Evolutionary conservation across 2,888 invertebrate species (phyloP).

Genomic region (Thecophora atra): DNA sequence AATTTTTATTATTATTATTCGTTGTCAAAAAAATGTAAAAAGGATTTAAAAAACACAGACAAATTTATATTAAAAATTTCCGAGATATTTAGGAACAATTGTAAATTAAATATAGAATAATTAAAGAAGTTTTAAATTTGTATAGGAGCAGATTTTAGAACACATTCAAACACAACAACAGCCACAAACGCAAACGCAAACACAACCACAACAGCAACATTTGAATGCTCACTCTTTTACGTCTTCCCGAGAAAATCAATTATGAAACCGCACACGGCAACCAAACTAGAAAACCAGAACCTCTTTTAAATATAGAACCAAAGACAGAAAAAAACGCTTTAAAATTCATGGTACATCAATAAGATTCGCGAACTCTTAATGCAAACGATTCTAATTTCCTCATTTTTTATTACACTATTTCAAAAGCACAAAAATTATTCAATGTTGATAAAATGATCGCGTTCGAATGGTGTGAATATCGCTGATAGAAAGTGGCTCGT

Average conservation of each 20-base stretch:
- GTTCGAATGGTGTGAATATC: too few relatives aligned
- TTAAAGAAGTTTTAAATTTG: neutral
- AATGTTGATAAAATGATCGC: too few relatives aligned
- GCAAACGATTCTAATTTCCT: too few relatives aligned
- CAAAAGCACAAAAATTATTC: too few relatives aligned
- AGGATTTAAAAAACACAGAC: neutral
- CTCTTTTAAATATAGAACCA: too few relatives aligned
- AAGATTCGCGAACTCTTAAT: too few relatives aligned
- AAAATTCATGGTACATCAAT: too few relatives aligned
- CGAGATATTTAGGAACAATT: neutral
- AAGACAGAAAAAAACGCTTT: neutral
- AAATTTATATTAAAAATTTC: neutral
- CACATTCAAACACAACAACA: too few relatives aligned
- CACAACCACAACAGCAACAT: slow-evolving; percentile 11
- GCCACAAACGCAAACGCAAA: too few relatives aligned
- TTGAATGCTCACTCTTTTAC: slow-evolving; percentile 44
- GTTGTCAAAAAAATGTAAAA: too few relatives aligned
- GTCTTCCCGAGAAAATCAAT: slow-evolving; percentile 43
- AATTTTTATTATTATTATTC: neutral
- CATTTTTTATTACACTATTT: too few relatives aligned
- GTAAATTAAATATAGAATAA: neutral
- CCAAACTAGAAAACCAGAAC: neutral
- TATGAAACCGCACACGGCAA: slow-evolving; percentile 20
- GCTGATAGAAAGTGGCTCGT: too few relatives aligned
- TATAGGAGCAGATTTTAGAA: neutral